A percentile compares a stretch with the other conserved stretches of the same genome.
Evolutionary conservation across 2,888 invertebrate genomes (phyloP).

Genomic region (Acanthoscelides obtectus): DNA sequence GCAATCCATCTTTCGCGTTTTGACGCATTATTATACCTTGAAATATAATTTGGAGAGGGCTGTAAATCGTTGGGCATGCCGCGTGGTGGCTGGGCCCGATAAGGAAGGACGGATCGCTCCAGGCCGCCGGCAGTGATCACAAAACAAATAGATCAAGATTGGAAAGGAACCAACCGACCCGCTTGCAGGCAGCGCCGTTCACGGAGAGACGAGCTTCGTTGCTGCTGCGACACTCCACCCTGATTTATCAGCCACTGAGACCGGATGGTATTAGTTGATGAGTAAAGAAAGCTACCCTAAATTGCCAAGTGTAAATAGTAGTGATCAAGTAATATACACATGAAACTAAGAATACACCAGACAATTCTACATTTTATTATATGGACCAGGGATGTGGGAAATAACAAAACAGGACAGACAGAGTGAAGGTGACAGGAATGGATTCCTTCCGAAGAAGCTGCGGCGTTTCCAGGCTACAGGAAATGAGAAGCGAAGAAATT

Average conservation of each 20-base stretch:
- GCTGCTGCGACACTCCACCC: not conserved
- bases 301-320: too few species aligned
- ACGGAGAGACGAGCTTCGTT: not conserved
- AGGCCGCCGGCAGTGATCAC: slow-evolving; percentile 46
- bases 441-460: too few species aligned
- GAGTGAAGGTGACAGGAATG: too few species aligned
- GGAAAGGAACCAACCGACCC: slow-evolving; percentile 35
- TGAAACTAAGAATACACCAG: too few species aligned
- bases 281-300: too few species aligned
- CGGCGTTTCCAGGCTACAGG: too few species aligned
- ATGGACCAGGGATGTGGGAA: too few species aligned
- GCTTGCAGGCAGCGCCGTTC: not conserved
- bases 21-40: slow-evolving; percentile 49
- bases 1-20: slow-evolving; percentile 44
- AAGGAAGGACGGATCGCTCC: slow-evolving; percentile 37
- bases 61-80: slow-evolving; percentile 33
- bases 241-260: not conserved
- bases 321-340: too few species aligned
- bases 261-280: not conserved
- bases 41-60: slow-evolving; percentile 45
- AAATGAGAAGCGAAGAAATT: too few species aligned
- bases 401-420: too few species aligned
- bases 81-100: slow-evolving; percentile 42
- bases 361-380: too few species aligned
- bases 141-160: slow-evolving; percentile 50